Base-by-base conservation (phyloP, 37 sponge, comb jelly and placozoan genomes). In the Ianthella basta region DNA sequence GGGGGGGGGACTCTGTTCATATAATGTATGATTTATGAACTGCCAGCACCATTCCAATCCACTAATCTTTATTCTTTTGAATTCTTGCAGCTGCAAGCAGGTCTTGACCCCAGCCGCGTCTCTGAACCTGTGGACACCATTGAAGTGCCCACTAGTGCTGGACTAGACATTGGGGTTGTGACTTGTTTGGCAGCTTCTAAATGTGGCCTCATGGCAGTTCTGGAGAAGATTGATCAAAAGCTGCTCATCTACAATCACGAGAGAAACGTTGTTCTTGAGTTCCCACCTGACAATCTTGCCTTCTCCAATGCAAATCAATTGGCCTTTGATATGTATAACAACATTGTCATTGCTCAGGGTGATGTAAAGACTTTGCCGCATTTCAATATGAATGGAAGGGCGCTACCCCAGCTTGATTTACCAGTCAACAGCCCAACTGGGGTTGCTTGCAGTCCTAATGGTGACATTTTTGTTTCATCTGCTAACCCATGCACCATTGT, bases 291-390 rank as follows among this genome's bases (percentile, higher is more conserved):
- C 25, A 13, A 10, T 10, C 27, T 29, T 13, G 78, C 37, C 0
- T 75, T 39, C 78, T 36, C 78, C 3, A 39, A 75, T 24, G 78
- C 54, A 15, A 75, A 75, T 24, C 78, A 75, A 44, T 40, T 75
- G 21, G 10, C 54, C 3, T 75, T 75, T 19, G 78, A 75, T 53
- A 39, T 13, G 50, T 24, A 50, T 13, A 13, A 75, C 44, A 75
- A 75, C 54, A 40, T 75, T 23, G 25, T 75, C 53, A 75, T 75
- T 23, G 44, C 54, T 24, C 1, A 40, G 54, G 78, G 54, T 19
- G 78, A 41, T 24, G 6, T 13, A 4, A 21, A 12, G 24, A 2
- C 53, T 13, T 53, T 75, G 10, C 25, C 40, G 5, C 78, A 50
- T 24, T 75, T 40, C 78, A 75, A 40, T 4, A 40, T 75, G 53